phyloP scores from a whole-genome alignment of 1,140 invertebrate species.

The Pogonus chalceus region DNA sequence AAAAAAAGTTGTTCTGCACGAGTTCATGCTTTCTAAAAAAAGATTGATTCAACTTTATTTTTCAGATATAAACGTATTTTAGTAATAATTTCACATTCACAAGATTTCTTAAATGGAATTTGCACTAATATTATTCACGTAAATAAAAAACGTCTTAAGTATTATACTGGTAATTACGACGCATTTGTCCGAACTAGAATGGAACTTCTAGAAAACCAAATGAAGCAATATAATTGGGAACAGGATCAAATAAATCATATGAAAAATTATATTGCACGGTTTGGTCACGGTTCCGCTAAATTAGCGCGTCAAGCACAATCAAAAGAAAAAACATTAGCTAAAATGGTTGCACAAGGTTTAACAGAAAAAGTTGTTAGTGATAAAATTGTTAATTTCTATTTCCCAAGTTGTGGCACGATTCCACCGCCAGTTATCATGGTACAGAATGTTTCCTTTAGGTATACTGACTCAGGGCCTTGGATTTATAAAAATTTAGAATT shows the following conservation, averaged over 20 bases:
- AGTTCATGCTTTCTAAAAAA: background rate
- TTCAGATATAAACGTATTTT: constrained; percentile 88
- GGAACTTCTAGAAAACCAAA: constrained; percentile 96
- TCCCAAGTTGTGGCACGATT: constrained; percentile 91
- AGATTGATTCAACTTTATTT: constrained; percentile 23
- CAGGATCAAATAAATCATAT: constrained; percentile 99
- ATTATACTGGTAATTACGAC: constrained; percentile 93
- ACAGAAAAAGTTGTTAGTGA: constrained; percentile 74
- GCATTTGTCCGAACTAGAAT: constrained; percentile 84
- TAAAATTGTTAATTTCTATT: constrained; percentile 88
- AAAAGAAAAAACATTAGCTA: constrained; percentile 97
- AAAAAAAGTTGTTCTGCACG: background rate
- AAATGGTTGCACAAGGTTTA: constrained; percentile 96
- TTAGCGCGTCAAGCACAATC: constrained; percentile 96
- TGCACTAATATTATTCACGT: constrained; percentile 99
- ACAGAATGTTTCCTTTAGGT: constrained; percentile 93
- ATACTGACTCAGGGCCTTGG: constrained; percentile 74
- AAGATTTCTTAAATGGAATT: constrained; percentile 99
- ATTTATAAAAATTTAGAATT: constrained; percentile 99
- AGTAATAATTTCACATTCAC: constrained; percentile 98
- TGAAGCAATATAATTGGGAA: constrained; percentile 99
- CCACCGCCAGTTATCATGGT: constrained; percentile 99
- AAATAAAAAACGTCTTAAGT: constrained; percentile 85
- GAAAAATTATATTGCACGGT: constrained; percentile 99
- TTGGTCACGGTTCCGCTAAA: constrained; percentile 98